Evolutionary conservation across 1,140 invertebrate species (phyloP).

Genomic region (Gryllus bimaculatus): DNA sequence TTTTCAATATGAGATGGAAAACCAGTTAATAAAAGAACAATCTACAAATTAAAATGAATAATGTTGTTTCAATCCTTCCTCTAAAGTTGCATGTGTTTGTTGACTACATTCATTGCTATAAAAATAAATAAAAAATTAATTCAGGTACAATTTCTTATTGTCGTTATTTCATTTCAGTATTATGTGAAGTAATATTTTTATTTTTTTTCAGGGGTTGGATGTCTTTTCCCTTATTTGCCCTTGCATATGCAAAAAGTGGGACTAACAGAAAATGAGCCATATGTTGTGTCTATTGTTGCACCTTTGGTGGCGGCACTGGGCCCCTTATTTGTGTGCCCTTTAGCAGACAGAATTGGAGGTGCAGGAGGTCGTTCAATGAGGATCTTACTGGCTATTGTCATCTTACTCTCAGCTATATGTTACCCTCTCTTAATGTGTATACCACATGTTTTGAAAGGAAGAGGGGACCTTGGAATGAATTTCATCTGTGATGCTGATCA

Average conservation of each 20-base stretch:
- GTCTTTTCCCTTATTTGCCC: constrained; percentile 63
- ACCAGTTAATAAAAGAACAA: too few species aligned
- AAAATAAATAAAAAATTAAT: too few species aligned
- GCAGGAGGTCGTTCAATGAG: constrained; percentile 47
- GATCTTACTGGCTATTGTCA: constrained; percentile 53
- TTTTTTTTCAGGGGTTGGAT: constrained; percentile 55
- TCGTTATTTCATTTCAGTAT: too few species aligned
- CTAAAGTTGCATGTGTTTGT: too few species aligned
- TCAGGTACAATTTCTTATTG: too few species aligned
- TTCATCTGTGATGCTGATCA: constrained; percentile 56
- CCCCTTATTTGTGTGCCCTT: constrained; percentile 51
- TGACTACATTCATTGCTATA: too few species aligned
- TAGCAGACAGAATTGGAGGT: constrained; percentile 53
- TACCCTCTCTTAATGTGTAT: constrained; percentile 55
- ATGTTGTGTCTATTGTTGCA: constrained; percentile 60
- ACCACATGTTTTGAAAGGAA: constrained; percentile 43
- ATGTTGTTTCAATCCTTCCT: too few species aligned
- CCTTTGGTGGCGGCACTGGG: constrained; percentile 61
- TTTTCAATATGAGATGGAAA: too few species aligned
- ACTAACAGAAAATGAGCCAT: constrained; percentile 54
- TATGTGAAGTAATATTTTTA: not conserved
- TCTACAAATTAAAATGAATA: too few species aligned
- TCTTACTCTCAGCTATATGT: constrained; percentile 54
- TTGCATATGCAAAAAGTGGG: constrained; percentile 61
- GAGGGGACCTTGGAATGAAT: constrained; percentile 45